These are phyloP conservation scores for Drosophila murphyi DNA, from an alignment of 1,140 invertebrate genomes.

Conservation along the genomic window DNA sequence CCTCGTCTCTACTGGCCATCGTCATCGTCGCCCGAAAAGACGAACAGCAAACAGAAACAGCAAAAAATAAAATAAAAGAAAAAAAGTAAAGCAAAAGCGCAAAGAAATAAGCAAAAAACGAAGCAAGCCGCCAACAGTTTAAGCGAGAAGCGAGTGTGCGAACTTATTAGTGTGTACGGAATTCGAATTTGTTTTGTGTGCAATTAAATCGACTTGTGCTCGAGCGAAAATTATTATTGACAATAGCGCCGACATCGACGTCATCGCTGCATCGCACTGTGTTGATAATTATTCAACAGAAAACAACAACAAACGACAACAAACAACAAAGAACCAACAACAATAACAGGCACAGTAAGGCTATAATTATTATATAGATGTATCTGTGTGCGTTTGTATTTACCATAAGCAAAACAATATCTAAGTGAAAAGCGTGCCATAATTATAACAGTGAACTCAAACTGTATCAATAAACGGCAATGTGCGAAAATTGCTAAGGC, in stretches of 20 bases:
- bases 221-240: conserved; percentile 32
- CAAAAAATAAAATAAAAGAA: conserved; percentile 1
- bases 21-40: conserved; percentile 5
- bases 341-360: conserved; percentile 32
- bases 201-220: conserved; percentile 3
- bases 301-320: conserved; percentile 31
- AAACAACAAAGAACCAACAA: conserved; percentile 34
- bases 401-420: conserved; percentile 40
- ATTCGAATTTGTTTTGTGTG: conserved; percentile 24
- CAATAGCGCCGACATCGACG: conserved; percentile 22
- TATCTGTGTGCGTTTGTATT: conserved; percentile 11
- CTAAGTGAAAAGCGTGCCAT: conserved; percentile 73
- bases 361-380: conserved; percentile 55
- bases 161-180: conserved; percentile 10
- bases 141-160: conserved; percentile 12
- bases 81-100: background rate
- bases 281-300: conserved; percentile 25
- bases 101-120: background rate
- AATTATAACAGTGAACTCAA: conserved; percentile 56
- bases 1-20: background rate
- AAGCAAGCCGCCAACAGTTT: conserved; percentile 8
- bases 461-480: conserved; percentile 67
- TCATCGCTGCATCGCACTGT: conserved; percentile 19
- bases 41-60: conserved; percentile 17
- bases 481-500: conserved; percentile 69